These are phyloP conservation scores for Nansenia antarctica DNA, from an alignment of 2,113 vertebrate species.

Conservation along the genomic window DNA sequence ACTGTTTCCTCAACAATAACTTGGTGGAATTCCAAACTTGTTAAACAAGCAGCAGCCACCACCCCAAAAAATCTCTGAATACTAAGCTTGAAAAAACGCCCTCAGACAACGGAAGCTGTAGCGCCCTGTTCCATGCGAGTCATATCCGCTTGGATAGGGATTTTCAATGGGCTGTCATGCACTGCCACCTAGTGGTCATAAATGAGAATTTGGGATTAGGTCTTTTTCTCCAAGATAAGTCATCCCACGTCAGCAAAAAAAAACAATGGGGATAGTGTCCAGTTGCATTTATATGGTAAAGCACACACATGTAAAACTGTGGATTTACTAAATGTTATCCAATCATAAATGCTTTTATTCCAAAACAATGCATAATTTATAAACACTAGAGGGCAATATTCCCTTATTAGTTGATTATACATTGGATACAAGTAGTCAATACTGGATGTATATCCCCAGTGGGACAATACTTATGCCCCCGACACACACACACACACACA, in stretches of 20 bases:
- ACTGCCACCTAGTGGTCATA: slow-evolving; percentile 26
- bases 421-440: too few relatives aligned
- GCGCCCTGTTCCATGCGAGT: slow-evolving; percentile 30
- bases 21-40: slow-evolving; percentile 46
- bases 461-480: too few relatives aligned
- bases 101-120: slow-evolving; percentile 43
- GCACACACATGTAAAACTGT: too few relatives aligned
- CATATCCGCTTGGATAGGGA: slow-evolving; percentile 49
- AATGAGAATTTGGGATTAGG: neutral
- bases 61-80: slow-evolving; percentile 51
- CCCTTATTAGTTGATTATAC: neutral
- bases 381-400: slow-evolving; percentile 44
- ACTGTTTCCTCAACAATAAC: slow-evolving; percentile 1
- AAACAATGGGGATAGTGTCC: too few relatives aligned
- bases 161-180: neutral
- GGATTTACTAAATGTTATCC: too few relatives aligned
- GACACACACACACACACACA: too few relatives aligned
- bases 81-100: slow-evolving; percentile 57
- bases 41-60: slow-evolving; percentile 53
- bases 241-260: too few relatives aligned
- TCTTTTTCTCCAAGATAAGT: too few relatives aligned
- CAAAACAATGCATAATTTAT: neutral
- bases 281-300: too few relatives aligned
- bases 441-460: too few relatives aligned
- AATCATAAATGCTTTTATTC: neutral